Evolutionary conservation across 1,140 invertebrate genomes (phyloP), one percentile per base, ranked within the genome.

Genomic region (Bacillus rossius): DNA sequence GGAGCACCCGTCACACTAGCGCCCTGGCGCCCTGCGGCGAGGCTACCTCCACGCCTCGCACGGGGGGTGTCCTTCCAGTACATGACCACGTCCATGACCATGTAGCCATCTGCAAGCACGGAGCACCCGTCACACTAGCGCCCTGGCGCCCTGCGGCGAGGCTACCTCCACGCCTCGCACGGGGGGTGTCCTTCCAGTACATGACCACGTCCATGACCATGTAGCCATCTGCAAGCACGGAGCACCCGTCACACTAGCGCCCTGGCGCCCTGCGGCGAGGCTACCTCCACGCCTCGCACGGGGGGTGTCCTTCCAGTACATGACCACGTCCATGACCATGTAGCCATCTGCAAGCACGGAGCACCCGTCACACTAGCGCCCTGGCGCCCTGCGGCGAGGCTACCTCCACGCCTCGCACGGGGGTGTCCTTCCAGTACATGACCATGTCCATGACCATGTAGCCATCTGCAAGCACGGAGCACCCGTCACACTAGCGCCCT

Each of bases 161-260:
- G 94, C 92, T 65, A 96, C 88, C 69, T 96, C 91, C 2, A 98
- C 92, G 1, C 94, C 95, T 52, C 90, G 81, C 0, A 98, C 94
- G 1, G 92, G 87, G n/a, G 1, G 87, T 88, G 38, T 87, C 81
- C 65, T 73, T 77, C 84, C 84, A 86, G 71, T 95, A 94, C 92
- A 98, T 97, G n/a, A 96, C 88, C 14, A 99, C 93, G 72, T 98
- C 96, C 40, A 86, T 81, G 45, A 96, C 94, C 0, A 95, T 98
- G 77, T 99, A 98, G 3, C 96, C 96, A 81, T 98, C 96, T 98
- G 74, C 50, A 76, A 65, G 5, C n/a, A n/a, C n/a, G n/a, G n/a
- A n/a, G n/a, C n/a, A n/a, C n/a, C n/a, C n/a, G n/a, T n/a, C n/a
- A n/a, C n/a, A n/a, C n/a, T n/a, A n/a, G n/a, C n/a, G n/a, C n/a